phyloP scores from a whole-genome alignment of 64 coral and sea anemone genomes.

The Dendronephthya gigantea region DNA sequence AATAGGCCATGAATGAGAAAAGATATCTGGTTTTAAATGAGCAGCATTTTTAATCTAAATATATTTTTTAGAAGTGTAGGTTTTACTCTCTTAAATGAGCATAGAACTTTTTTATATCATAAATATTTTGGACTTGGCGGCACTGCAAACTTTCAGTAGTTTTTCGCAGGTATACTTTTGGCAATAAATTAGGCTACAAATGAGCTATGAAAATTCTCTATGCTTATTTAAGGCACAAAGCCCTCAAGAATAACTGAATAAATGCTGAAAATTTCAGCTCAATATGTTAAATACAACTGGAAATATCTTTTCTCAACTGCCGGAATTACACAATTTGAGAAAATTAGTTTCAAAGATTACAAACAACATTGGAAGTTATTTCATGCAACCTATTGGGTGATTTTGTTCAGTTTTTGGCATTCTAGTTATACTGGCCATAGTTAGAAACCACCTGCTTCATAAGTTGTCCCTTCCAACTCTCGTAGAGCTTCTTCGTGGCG shows the following conservation, averaged over 20 bases:
- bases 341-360: constrained; percentile 37
- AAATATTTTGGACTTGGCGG: constrained; percentile 28
- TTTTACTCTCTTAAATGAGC: constrained; percentile 37
- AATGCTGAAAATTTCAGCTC: constrained; percentile 37
- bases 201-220: constrained; percentile 43
- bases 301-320: constrained; percentile 44
- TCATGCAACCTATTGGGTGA: constrained; percentile 20
- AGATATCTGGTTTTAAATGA: constrained; percentile 39
- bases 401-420: constrained; percentile 24
- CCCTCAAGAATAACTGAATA: constrained; percentile 24
- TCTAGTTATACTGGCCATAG: constrained; percentile 16
- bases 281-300: constrained; percentile 26
- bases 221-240: constrained; percentile 33
- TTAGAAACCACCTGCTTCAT: constrained; percentile 36
- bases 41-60: constrained; percentile 36
- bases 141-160: constrained; percentile 13
- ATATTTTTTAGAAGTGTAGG: constrained; percentile 38
- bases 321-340: constrained; percentile 37
- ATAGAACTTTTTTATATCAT: constrained; percentile 42
- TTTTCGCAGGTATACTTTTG: constrained; percentile 12
- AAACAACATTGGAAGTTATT: constrained; percentile 35
- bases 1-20: constrained; percentile 40
- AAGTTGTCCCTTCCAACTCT: constrained; percentile 30
- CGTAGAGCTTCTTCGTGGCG: constrained; percentile 36
- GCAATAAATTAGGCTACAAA: constrained; percentile 30